Evolutionary conservation across 2,797 vertebrate genomes (phyloP).

Genomic region (Okamejei kenojei): DNA sequence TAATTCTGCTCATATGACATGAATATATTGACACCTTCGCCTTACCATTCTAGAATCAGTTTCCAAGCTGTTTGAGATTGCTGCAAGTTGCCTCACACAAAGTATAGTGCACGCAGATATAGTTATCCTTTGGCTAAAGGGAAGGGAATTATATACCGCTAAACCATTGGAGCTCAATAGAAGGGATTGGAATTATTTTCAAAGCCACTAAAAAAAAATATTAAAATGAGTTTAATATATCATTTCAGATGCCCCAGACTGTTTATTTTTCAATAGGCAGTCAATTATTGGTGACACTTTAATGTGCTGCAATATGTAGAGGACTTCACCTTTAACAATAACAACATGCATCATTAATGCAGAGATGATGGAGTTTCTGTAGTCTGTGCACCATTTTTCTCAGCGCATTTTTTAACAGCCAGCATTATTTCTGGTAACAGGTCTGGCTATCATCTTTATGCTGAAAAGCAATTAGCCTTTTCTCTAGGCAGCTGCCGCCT

Average conservation of each 20-base stretch:
- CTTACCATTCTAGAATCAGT: neutral
- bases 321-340: conserved; percentile 19
- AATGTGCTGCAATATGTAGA: neutral
- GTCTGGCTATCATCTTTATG: neutral
- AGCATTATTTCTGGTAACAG: neutral
- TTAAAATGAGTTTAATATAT: neutral
- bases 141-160: neutral
- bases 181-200: no score
- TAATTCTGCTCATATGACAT: no score
- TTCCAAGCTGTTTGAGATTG: neutral
- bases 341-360: conserved; percentile 24
- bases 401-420: neutral
- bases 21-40: no score
- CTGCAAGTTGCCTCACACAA: neutral
- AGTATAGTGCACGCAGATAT: neutral
- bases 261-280: neutral
- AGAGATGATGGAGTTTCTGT: neutral
- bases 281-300: neutral
- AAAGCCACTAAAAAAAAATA: neutral
- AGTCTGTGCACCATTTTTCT: neutral
- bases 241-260: neutral
- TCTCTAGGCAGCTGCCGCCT: neutral
- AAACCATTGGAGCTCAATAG: neutral
- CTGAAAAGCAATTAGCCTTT: conserved; percentile 13
- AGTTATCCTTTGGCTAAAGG: neutral